A percentile compares a stretch with the other conserved stretches of the same genome.
phyloP scores from a whole-genome alignment of 2,888 invertebrate genomes.

The Cyrtodaria siliqua region DNA sequence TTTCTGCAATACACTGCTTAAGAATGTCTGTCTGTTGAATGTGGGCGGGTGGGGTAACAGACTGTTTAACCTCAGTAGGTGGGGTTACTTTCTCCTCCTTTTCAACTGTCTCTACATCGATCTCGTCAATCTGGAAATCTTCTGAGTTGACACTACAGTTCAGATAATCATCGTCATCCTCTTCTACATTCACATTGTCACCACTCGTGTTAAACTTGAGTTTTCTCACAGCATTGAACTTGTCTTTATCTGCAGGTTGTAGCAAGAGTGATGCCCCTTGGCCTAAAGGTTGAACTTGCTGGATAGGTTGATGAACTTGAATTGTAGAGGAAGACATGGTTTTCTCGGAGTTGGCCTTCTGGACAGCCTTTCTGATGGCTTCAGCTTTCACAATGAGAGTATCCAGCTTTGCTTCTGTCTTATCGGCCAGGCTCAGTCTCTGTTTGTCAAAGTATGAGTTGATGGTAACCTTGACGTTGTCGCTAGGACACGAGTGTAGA shows the following conservation, averaged over 20 bases:
- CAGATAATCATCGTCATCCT: constrained; percentile 57
- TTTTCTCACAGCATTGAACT: constrained; percentile 54
- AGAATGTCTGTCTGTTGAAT: constrained; percentile 33
- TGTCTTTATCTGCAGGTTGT: constrained; percentile 39
- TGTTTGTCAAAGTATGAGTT: constrained; percentile 73
- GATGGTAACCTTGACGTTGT: constrained; percentile 59
- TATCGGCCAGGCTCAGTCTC: constrained; percentile 49
- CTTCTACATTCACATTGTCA: not conserved
- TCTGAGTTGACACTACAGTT: constrained; percentile 64
- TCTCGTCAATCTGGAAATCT: constrained; percentile 65
- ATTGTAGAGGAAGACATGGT: not conserved
- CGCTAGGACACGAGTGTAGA: constrained; percentile 63
- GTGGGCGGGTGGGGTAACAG: not conserved
- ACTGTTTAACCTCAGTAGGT: not conserved
- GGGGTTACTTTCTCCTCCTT: constrained; percentile 4
- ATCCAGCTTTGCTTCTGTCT: constrained; percentile 56
- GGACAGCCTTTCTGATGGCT: constrained; percentile 36
- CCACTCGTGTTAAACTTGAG: constrained; percentile 41
- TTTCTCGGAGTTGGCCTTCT: constrained; percentile 22
- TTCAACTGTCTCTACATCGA: constrained; percentile 63
- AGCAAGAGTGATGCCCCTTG: constrained; percentile 61
- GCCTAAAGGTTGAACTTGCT: not conserved
- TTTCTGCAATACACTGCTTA: constrained; percentile 50
- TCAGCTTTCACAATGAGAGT: constrained; percentile 55
- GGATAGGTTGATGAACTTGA: not conserved